Evolutionary conservation across 2,113 vertebrate genomes (phyloP).

Genomic region (Petrocephalus zakoni): DNA sequence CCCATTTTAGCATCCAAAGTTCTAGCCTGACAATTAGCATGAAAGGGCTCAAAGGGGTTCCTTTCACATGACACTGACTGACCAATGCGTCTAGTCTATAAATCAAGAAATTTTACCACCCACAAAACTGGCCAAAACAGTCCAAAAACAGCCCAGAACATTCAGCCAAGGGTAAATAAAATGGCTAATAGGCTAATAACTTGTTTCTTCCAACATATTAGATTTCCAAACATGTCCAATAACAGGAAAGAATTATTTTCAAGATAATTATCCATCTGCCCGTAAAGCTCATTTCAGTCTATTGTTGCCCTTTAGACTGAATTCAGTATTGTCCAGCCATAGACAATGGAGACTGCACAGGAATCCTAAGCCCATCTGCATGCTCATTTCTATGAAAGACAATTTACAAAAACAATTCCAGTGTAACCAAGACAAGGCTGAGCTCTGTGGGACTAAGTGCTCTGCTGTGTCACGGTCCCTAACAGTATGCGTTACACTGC

Average conservation of each 20-base stretch:
- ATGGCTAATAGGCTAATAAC: background rate
- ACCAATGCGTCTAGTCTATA: background rate
- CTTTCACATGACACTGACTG: background rate
- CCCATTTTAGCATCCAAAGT: background rate
- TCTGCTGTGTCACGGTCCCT: background rate
- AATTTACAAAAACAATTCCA: background rate
- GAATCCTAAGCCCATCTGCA: background rate
- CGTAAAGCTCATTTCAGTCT: background rate
- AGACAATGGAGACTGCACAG: background rate
- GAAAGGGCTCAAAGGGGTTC: background rate
- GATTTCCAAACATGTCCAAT: background rate
- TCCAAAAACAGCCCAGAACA: background rate
- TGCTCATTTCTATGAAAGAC: background rate
- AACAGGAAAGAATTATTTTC: background rate
- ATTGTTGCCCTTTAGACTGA: background rate
- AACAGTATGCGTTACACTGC: background rate
- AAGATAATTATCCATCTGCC: background rate
- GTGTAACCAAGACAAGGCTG: background rate
- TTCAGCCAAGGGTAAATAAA: background rate
- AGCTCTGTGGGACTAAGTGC: background rate
- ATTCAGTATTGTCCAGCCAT: background rate
- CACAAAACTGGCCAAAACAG: background rate
- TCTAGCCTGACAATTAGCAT: background rate
- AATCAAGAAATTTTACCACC: background rate
- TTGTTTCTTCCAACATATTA: background rate